Evolutionary conservation across 2,113 vertebrate genomes (phyloP).

Genomic region (Saguinus imperator): DNA sequence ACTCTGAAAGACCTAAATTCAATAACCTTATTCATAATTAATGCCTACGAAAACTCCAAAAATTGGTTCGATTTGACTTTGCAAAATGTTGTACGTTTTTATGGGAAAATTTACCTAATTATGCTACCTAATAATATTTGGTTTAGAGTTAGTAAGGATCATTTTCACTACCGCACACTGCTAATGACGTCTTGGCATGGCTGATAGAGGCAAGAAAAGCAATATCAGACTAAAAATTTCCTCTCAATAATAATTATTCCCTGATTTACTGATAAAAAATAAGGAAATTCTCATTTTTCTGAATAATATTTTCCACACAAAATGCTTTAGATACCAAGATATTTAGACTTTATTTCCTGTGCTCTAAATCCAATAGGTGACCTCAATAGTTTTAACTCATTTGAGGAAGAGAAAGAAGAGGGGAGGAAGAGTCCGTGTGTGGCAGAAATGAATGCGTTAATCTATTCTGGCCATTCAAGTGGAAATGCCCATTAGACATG

Average conservation of each 20-base stretch:
- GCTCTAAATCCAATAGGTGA: background rate
- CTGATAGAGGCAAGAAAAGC: background rate
- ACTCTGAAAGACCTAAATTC: slow-evolving; percentile 29
- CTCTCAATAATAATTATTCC: background rate
- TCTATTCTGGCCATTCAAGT: background rate
- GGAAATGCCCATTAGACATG: background rate
- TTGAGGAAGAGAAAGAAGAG: background rate
- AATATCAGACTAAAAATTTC: background rate
- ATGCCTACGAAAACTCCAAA: background rate
- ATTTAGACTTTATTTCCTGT: background rate
- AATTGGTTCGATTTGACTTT: background rate
- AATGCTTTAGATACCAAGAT: background rate
- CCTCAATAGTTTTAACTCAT: background rate
- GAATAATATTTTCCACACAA: background rate
- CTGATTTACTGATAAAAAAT: background rate
- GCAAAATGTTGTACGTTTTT: background rate
- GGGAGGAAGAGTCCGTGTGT: background rate
- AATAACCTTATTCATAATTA: background rate
- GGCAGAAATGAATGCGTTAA: background rate
- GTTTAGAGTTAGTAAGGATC: background rate
- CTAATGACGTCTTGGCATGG: background rate
- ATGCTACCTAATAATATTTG: background rate
- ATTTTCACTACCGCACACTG: background rate
- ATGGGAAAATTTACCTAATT: background rate
- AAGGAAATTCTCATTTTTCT: background rate